Evolutionary conservation across 2,797 vertebrate genomes (phyloP).

Genomic region (Kryptolebias ocellatus): DNA sequence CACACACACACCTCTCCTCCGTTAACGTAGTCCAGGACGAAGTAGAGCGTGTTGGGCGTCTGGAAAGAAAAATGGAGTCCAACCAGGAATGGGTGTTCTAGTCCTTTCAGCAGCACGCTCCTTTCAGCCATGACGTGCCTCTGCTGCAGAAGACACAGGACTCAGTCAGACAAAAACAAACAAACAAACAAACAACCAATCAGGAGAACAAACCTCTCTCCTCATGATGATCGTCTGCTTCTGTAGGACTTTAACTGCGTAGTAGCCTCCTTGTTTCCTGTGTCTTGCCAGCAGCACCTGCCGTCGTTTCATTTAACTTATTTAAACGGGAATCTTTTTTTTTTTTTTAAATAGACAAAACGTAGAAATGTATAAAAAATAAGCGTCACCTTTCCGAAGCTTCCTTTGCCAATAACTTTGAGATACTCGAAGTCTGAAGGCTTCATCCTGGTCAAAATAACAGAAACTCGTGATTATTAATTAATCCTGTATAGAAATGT

Average conservation of each 20-base stretch:
- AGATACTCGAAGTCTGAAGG: conserved; percentile 84
- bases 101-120: conserved; percentile 81
- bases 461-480: conserved; percentile 1
- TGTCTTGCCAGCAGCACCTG: conserved; percentile 84
- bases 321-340: not conserved
- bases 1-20: conserved; percentile 80
- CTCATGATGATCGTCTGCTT: conserved; percentile 80
- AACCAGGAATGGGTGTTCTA: conserved; percentile 85
- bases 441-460: conserved; percentile 69
- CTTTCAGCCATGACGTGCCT: conserved; percentile 84
- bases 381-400: conserved; percentile 82
- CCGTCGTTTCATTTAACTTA: conserved; percentile 9
- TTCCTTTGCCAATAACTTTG: conserved; percentile 84
- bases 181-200: not conserved
- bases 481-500: not conserved
- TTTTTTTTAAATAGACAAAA: not conserved
- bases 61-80: conserved; percentile 86
- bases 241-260: conserved; percentile 82
- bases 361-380: not conserved
- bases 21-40: conserved; percentile 84
- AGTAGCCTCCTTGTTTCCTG: conserved; percentile 72
- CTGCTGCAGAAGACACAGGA: conserved; percentile 69
- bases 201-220: conserved; percentile 69
- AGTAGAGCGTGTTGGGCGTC: conserved; percentile 80
- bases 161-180: not conserved